Evolutionary conservation across 2,113 vertebrate genomes (phyloP), one percentile per base, ranked within the genome.

Genomic region (Orthonyx spaldingii): DNA sequence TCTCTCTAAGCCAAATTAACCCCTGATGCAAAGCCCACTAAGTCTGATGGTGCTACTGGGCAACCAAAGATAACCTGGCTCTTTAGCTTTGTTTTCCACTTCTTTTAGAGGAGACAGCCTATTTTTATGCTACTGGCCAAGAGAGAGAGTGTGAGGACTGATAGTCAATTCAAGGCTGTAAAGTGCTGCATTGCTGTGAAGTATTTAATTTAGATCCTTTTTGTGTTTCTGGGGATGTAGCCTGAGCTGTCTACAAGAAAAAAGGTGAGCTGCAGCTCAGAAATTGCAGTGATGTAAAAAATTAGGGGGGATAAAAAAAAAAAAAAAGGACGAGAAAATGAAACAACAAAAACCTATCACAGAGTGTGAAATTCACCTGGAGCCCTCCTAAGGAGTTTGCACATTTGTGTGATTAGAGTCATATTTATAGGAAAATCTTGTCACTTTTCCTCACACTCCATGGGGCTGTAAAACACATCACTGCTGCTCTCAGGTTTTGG

Each of bases 321-420:
- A 33, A 30, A 27, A 28, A n/a, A 46, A 59, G 1, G 53, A 53
- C 35, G 46, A 81, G 72, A 78, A 88, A 82, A 79, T 70, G 74
- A 85, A 92, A 57, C 42, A 63, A 85, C 74, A 74, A 64, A 92
- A 94, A 26, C 35, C 76, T 78, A 93, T 95, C 92, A 94, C 30
- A 28, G 50, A 76, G 91, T 96, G 96, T 92, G 96, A 97, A 93
- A 89, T 80, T 91, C 93, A 96, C 90, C 95, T 96, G 95, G 90
- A 75, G 91, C 19, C 33, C 80, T 90, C 93, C 93, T 69, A 44
- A 96, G 84, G 70, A 84, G 63, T 77, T 97, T 87, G 68, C 89
- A 90, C 93, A 65, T 93, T 93, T 55, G 41, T 85, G 78, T 91
- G 94, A 97, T 94, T 94, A 96, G 78, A 92, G 77, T 90, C 81